These are phyloP conservation scores for Acleris laterana DNA, from an alignment of 2,888 invertebrate species.

Conservation along the genomic window DNA sequence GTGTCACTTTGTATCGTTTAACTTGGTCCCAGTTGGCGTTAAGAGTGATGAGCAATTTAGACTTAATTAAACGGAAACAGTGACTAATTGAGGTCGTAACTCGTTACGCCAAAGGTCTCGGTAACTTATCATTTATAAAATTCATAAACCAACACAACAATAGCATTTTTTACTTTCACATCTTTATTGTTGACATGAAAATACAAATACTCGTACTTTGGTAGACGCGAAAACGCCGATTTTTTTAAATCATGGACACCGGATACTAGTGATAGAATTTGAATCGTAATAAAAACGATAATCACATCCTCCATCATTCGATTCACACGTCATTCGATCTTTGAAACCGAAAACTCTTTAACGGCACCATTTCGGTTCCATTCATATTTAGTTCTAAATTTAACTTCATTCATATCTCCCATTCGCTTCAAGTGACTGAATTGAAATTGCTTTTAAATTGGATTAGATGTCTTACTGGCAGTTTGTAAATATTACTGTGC, in stretches of 20 bases:
- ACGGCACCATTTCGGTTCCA: slow-evolving; percentile 30
- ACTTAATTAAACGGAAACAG: slow-evolving; percentile 37
- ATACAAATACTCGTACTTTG: background rate
- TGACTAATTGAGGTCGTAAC: slow-evolving; percentile 32
- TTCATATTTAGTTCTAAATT: slow-evolving; percentile 37
- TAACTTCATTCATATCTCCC: slow-evolving; percentile 32
- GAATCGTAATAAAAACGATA: slow-evolving; percentile 20
- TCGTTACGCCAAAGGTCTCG: slow-evolving; percentile 20
- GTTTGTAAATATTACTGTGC: slow-evolving; percentile 13
- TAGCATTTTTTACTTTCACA: slow-evolving; percentile 2
- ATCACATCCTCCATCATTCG: slow-evolving; percentile 34
- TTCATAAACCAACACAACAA: slow-evolving; percentile 24
- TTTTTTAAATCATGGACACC: slow-evolving; percentile 15
- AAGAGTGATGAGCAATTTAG: slow-evolving; percentile 31
- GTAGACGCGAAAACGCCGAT: slow-evolving; percentile 12
- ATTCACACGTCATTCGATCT: slow-evolving; percentile 33
- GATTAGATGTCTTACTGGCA: slow-evolving; percentile 12
- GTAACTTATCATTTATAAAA: slow-evolving; percentile 14
- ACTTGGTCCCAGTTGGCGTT: slow-evolving; percentile 31
- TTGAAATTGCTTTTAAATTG: slow-evolving; percentile 34
- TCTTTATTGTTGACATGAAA: background rate
- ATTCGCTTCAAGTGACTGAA: slow-evolving; percentile 33
- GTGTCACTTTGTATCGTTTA: slow-evolving; percentile 33
- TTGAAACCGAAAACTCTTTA: slow-evolving; percentile 30
- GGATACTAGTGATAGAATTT: slow-evolving; percentile 19